phyloP scores from a whole-genome alignment of 2,797 vertebrate genomes.

The Enteromius afrohamiltoni region DNA sequence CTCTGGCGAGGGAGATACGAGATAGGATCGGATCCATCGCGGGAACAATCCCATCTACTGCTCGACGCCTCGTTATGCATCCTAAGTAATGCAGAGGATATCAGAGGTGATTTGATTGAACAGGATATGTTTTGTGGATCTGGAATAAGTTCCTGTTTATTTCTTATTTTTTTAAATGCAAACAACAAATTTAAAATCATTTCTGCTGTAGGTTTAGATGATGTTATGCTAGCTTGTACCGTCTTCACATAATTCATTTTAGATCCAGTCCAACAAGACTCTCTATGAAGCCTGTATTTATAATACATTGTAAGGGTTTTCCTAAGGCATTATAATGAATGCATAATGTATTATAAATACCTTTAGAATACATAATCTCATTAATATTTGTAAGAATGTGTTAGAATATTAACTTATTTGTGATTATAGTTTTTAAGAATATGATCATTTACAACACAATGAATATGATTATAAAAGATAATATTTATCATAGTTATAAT shows the following conservation, averaged over 20 bases:
- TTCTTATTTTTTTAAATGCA: neutral
- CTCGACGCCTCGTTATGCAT: conserved; percentile 9
- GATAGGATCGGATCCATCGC: neutral
- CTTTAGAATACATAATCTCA: no score
- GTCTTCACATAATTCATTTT: neutral
- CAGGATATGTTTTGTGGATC: neutral
- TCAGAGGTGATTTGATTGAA: neutral
- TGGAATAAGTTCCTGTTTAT: neutral
- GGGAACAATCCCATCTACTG: conserved; percentile 1
- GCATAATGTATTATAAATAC: no score
- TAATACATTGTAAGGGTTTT: no score
- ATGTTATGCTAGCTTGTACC: neutral
- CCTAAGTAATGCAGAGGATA: neutral
- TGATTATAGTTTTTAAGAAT: no score
- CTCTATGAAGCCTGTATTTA: neutral
- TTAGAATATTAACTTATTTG: no score
- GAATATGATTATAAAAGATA: no score
- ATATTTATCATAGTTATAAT: no score
- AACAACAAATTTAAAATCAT: neutral
- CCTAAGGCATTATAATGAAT: no score
- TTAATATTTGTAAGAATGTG: no score
- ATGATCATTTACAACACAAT: no score
- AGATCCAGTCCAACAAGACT: neutral
- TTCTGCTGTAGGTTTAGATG: neutral
- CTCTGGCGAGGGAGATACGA: conserved; percentile 18